Conservation (phyloP, 1,140 invertebrate genomes). For the Drosophila equinoxialis region DNA sequence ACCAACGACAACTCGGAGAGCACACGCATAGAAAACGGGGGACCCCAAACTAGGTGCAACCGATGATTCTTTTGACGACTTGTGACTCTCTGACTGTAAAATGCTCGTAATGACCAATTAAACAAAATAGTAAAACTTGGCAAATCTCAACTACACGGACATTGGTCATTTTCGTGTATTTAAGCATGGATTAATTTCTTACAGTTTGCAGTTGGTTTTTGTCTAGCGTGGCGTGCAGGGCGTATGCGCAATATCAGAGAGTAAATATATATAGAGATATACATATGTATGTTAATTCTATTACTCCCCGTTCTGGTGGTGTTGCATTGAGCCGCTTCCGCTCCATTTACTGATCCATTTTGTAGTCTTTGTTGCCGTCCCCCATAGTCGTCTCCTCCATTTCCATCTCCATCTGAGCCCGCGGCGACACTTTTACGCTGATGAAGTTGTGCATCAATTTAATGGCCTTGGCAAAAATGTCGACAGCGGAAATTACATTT, state of each 20-base stretch:
- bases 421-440: conserved; percentile 61
- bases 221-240: conserved; percentile 1
- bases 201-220: background rate
- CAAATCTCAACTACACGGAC: conserved; percentile 34
- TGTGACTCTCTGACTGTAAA: conserved; percentile 61
- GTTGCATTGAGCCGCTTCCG: conserved; percentile 30
- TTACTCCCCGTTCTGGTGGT: conserved; percentile 6
- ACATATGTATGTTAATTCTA: background rate
- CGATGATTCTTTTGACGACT: conserved; percentile 20
- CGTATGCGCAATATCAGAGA: conserved; percentile 39
- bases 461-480: conserved; percentile 58
- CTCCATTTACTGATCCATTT: conserved; percentile 41
- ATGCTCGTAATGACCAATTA: conserved; percentile 74
- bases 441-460: conserved; percentile 78
- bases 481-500: conserved; percentile 77
- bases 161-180: background rate
- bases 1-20: conserved; percentile 15
- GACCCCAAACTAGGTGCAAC: conserved; percentile 30
- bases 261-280: too few species aligned
- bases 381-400: background rate
- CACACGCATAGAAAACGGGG: conserved; percentile 26
- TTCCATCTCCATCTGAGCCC: conserved; percentile 20
- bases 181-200: background rate
- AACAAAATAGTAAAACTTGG: conserved; percentile 74
- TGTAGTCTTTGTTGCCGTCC: conserved; percentile 49